phyloP scores from a whole-genome alignment of 2,888 invertebrate genomes.

The Petrolisthes manimaculis region DNA sequence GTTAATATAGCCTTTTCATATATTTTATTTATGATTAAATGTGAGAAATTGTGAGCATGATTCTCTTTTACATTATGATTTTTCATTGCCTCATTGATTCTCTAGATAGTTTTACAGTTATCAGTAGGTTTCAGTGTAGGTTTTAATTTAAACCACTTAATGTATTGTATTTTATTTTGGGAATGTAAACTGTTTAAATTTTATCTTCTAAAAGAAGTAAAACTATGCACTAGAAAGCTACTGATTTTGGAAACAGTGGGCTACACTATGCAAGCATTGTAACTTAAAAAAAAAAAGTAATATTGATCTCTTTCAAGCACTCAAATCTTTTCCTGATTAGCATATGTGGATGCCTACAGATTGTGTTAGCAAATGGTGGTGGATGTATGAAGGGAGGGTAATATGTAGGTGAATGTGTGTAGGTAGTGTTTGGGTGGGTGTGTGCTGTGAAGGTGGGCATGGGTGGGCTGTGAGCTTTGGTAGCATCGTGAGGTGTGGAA shows the following conservation, averaged over 20 bases:
- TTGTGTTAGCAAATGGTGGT: constrained; percentile 13
- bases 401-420: not conserved
- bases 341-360: constrained; percentile 31
- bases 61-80: constrained; percentile 17
- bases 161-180: constrained; percentile 18
- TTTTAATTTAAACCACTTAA: constrained; percentile 20
- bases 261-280: constrained; percentile 43
- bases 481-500: constrained; percentile 47
- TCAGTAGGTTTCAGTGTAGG: constrained; percentile 14
- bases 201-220: constrained; percentile 2
- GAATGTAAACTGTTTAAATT: constrained; percentile 13
- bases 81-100: constrained; percentile 23
- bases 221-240: constrained; percentile 19
- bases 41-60: constrained; percentile 47
- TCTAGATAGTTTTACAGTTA: constrained; percentile 7
- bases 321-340: constrained; percentile 41
- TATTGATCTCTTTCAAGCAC: constrained; percentile 14
- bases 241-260: constrained; percentile 29
- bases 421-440: not conserved
- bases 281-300: too few relatives aligned
- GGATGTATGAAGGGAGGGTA: constrained; percentile 2
- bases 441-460: constrained; percentile 11
- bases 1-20: constrained; percentile 7
- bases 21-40: constrained; percentile 15
- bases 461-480: constrained; percentile 37